phyloP scores from a whole-genome alignment of 35 echinoderm and acorn worm genomes.

The Heliocidaris erythrogramma region DNA sequence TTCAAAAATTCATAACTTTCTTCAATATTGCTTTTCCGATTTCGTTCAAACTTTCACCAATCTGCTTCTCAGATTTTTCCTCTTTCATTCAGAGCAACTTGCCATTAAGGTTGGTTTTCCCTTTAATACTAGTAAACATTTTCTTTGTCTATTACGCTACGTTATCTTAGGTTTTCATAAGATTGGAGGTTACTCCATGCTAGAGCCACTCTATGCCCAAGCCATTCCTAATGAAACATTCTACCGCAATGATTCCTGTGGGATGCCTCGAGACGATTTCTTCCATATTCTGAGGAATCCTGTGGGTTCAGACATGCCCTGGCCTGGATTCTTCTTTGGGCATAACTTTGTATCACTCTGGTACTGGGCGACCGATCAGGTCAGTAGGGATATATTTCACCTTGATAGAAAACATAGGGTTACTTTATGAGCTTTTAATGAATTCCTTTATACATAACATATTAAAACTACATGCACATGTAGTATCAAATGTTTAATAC shows the following conservation, averaged over 20 bases:
- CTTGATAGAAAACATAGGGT: no score
- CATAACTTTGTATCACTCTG: conserved; percentile 78
- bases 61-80: no score
- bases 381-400: not conserved
- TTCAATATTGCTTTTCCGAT: no score
- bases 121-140: not conserved
- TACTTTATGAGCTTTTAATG: no score
- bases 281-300: conserved; percentile 75
- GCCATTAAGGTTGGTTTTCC: no score
- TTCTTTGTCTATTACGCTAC: not conserved
- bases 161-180: conserved; percentile 63
- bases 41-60: no score
- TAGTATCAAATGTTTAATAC: no score
- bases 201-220: conserved; percentile 65
- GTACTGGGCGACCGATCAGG: conserved; percentile 94
- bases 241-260: conserved; percentile 78
- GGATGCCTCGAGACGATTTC: conserved; percentile 74
- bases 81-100: no score
- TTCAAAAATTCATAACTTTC: no score
- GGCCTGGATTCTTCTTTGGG: conserved; percentile 91
- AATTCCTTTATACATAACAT: no score
- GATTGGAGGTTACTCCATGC: conserved; percentile 64
- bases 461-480: no score
- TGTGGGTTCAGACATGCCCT: conserved; percentile 70
- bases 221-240: conserved; percentile 73